phyloP scores from a whole-genome alignment of 2,888 invertebrate genomes.

The Pristionchus exspectatus region DNA sequence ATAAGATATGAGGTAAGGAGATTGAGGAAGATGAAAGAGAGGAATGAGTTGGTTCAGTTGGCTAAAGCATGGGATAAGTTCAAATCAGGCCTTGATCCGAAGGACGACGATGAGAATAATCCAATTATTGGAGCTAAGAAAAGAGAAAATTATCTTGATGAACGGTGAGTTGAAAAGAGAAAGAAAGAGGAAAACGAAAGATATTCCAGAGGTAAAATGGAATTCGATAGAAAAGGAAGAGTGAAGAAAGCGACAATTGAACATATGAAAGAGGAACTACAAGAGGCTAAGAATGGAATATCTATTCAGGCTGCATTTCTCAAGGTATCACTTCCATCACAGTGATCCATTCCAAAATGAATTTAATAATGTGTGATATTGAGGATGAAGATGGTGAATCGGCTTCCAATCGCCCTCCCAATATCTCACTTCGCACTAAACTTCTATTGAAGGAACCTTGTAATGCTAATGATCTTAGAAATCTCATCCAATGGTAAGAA shows the following conservation, averaged over 20 bases:
- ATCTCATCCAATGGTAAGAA: background rate
- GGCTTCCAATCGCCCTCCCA: background rate
- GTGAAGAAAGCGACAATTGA: background rate
- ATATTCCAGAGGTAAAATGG: background rate
- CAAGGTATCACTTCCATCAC: background rate
- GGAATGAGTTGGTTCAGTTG: background rate
- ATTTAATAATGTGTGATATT: background rate
- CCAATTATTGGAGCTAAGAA: background rate
- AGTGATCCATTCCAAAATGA: too few species aligned
- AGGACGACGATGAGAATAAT: background rate
- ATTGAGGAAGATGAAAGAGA: background rate
- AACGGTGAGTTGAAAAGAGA: background rate
- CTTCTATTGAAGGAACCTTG: background rate
- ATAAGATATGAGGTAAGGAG: background rate
- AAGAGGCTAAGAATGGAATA: background rate
- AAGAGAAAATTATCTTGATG: background rate
- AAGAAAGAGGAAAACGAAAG: background rate
- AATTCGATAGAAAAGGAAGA: conserved; percentile 20
- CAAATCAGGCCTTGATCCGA: background rate
- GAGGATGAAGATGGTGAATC: background rate
- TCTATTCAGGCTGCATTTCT: background rate
- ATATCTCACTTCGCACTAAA: background rate
- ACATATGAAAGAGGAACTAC: background rate
- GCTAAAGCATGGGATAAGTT: background rate
- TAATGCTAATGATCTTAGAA: background rate